phyloP scores from a whole-genome alignment of 1,140 invertebrate genomes.

The Lordiphosa clarofinis region DNA sequence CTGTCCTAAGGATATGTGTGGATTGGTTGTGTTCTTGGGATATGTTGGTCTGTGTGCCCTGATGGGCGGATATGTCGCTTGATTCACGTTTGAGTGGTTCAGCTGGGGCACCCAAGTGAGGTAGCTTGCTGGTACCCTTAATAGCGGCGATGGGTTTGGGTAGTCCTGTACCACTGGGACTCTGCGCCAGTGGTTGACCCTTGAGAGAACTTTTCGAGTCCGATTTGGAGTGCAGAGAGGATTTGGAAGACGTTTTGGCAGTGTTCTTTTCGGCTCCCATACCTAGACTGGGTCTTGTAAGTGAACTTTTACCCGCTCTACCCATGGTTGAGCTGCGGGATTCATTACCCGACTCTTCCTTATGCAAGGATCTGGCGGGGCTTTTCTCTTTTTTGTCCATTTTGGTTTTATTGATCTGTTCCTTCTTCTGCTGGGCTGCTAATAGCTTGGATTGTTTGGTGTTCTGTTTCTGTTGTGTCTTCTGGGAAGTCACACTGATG shows the following conservation, averaged over 20 bases:
- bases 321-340: constrained; percentile 66
- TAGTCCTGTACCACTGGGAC: constrained; percentile 84
- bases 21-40: constrained; percentile 36
- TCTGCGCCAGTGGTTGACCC: constrained; percentile 55
- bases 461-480: constrained; percentile 48
- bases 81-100: constrained; percentile 61
- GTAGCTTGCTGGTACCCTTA: constrained; percentile 89
- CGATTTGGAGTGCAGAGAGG: constrained; percentile 69
- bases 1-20: constrained; percentile 71
- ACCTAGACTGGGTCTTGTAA: constrained; percentile 27
- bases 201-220: constrained; percentile 72
- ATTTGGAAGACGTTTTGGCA: constrained; percentile 66
- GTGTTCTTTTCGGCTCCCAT: constrained; percentile 53
- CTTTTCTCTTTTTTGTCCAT: constrained; percentile 76
- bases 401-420: constrained; percentile 53
- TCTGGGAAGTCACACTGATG: constrained; percentile 51
- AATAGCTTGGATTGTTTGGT: constrained; percentile 74
- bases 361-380: constrained; percentile 68
- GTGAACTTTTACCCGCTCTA: constrained; percentile 49
- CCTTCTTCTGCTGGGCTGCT: constrained; percentile 68
- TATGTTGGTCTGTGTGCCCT: constrained; percentile 71
- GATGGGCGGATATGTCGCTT: constrained; percentile 70
- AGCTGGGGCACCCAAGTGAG: constrained; percentile 68
- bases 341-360: constrained; percentile 64
- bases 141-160: constrained; percentile 94